Base-by-base conservation (phyloP, 2,797 vertebrate genomes). In the Periparus ater region DNA sequence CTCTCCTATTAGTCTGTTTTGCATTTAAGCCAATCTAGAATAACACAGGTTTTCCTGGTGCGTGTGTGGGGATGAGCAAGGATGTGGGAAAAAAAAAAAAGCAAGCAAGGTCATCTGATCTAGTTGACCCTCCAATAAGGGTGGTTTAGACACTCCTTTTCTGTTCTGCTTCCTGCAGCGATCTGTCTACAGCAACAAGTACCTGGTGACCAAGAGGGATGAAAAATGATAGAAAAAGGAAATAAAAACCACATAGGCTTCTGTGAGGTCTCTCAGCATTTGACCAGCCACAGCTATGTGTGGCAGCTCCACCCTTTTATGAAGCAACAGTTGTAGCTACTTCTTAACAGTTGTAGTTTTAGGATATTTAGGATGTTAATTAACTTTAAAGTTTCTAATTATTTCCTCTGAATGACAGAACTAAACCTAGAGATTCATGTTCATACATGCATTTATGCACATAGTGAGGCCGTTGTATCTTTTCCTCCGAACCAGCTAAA, bases 1-100 rank as follows among this genome's bases (percentile, higher is more conserved):
- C 38, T 85, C 45, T 90, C 34, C 50, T 89, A 30, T 91, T 71
- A 54, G 80, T 87, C 54, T 79, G 25, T 53, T 91, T 88, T 84
- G 42, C 42, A 4, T 87, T 76, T 60, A 44, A 91, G 60, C 51
- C 47, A 13, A 17, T 90, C 53, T 90, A 76, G 68, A 79, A 61
- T 68, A 85, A 58, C 40, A 55, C 34, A 67, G 45, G 9, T 79
- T 67, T 88, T 80, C 48, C 48, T 88, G 38, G 17, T 83, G 54
- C 50, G 30, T 91, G 40, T 91, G 34, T 40, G 55, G 38, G 76
- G 48, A 72, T 7, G 7, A 86, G 51, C 21, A 81, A 86, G 40
- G 48, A 84, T 57, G 51, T 75, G 45, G 4, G 36, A 67, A 34
- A n/a, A 45, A 21, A 40, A 40, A 32, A 8, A n/a, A 19, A 47